Evolutionary conservation across 2,888 invertebrate genomes (phyloP).

Genomic region (Aricia artaxerxes): DNA sequence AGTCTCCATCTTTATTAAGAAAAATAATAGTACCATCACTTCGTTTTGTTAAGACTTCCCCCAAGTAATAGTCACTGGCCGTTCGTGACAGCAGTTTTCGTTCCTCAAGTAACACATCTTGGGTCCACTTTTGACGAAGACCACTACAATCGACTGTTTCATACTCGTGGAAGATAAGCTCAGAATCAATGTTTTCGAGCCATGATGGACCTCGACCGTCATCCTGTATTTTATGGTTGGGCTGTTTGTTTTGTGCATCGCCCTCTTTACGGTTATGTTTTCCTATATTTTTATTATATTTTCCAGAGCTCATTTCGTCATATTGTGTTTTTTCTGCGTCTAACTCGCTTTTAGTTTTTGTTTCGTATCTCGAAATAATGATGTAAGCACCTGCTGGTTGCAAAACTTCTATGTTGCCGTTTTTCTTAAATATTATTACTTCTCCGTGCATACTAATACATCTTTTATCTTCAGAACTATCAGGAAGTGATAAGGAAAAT

Average conservation of each 20-base stretch:
- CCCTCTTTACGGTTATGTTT: slow-evolving; percentile 53
- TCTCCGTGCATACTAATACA: slow-evolving; percentile 69
- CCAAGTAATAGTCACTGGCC: slow-evolving; percentile 67
- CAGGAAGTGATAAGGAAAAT: slow-evolving; percentile 45
- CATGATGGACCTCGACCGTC: slow-evolving; percentile 48
- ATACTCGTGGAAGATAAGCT: slow-evolving; percentile 62
- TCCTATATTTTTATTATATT: slow-evolving; percentile 56
- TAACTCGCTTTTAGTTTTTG: slow-evolving; percentile 45
- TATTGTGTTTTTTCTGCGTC: slow-evolving; percentile 42
- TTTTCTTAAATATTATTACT: slow-evolving; percentile 62
- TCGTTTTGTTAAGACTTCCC: slow-evolving; percentile 67
- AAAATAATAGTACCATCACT: slow-evolving; percentile 68
- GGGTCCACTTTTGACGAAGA: slow-evolving; percentile 56
- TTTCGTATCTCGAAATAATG: slow-evolving; percentile 58
- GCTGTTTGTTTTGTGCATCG: slow-evolving; percentile 48
- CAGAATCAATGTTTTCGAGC: slow-evolving; percentile 48
- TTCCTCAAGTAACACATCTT: slow-evolving; percentile 49
- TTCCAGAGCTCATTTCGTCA: slow-evolving; percentile 51
- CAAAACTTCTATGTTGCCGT: slow-evolving; percentile 58
- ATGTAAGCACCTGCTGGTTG: slow-evolving; percentile 61
- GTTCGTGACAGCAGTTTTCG: slow-evolving; percentile 64
- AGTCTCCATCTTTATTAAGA: slow-evolving; percentile 66
- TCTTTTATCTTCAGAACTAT: slow-evolving; percentile 61
- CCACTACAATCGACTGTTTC: slow-evolving; percentile 62
- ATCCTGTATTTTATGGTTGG: slow-evolving; percentile 52